Evolutionary conservation across 2,113 vertebrate genomes (phyloP).

Genomic region (Alligator mississippiensis): DNA sequence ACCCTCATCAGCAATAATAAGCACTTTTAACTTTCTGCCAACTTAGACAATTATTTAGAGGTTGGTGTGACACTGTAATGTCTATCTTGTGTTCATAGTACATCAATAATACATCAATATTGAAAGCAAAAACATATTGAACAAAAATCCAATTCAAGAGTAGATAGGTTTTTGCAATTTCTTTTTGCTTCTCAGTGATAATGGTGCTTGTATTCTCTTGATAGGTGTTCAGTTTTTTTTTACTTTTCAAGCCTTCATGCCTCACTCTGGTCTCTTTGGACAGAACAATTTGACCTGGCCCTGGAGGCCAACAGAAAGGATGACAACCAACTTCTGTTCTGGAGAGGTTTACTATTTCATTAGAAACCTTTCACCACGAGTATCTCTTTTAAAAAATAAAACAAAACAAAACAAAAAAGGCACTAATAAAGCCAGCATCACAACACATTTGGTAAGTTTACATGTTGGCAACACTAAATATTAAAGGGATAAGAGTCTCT

Average conservation of each 20-base stretch:
- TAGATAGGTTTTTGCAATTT: neutral
- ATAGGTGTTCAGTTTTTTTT: neutral
- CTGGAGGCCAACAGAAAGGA: neutral
- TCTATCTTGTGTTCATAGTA: neutral
- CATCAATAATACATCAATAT: neutral
- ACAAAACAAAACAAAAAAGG: no score
- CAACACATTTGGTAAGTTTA: no score
- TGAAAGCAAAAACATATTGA: neutral
- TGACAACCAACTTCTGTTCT: no score
- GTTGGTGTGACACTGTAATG: neutral
- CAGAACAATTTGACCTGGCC: neutral
- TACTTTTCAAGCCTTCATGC: neutral
- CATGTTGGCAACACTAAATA: no score
- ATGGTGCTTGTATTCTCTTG: no score
- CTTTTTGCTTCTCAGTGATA: neutral
- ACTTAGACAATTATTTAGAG: neutral
- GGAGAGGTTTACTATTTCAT: no score
- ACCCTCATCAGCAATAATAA: conserved; percentile 21
- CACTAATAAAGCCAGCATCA: no score
- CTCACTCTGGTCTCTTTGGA: neutral
- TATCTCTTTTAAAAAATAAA: no score
- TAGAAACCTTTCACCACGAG: no score
- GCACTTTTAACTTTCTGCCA: neutral
- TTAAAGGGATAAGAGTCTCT: no score
- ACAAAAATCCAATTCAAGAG: neutral